Evolutionary conservation across 1,140 invertebrate genomes (phyloP), one percentile per base, ranked within the genome.

Genomic region (Globodera rostochiensis): DNA sequence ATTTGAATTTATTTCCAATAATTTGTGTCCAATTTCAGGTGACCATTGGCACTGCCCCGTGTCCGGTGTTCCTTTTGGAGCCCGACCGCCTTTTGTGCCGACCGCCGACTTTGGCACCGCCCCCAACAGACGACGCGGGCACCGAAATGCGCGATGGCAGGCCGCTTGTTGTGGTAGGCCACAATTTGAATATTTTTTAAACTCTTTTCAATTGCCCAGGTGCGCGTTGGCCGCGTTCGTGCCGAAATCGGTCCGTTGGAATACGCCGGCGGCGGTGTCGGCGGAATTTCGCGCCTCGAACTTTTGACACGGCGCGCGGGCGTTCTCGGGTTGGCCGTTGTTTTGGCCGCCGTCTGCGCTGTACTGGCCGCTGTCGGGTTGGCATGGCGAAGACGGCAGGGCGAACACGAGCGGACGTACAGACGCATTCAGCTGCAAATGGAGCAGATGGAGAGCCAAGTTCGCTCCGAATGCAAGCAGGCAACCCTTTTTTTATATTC

Each of bases 381-480:
- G 36, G 21, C 86, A 7, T 88, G 87, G 85, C 57, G 82, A 74
- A 71, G 86, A 73, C 19, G 84, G 13, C 74, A 70, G 36, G 86
- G 76, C 75, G 81, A 87, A 76, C 77, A 87, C 79, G 86, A 87
- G 75, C 80, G 84, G 13, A 84, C 74, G 53, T 87, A 87, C 73
- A 87, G 84, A 66, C 93, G 96, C 50, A 97, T 99, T 90, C 96
- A 98, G 91, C 96, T 98, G 86, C 96, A 99, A 91, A 97, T 99
- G 95, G 97, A 98, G 86, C 98, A 96, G n/a, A 91, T 98, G 69
- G 97, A 99, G 90, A 97, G 95, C 88, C 98, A 97, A 90, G 96
- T 99, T 0, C 92, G 97, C 73, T 94, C 96, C 85, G 97, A 98
- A 91, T 98, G 97, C 90, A 80, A 85, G 73, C 80, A 86, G 70